phyloP scores from a whole-genome alignment of 2,113 vertebrate genomes.

The Chascanopsetta lugubris region DNA sequence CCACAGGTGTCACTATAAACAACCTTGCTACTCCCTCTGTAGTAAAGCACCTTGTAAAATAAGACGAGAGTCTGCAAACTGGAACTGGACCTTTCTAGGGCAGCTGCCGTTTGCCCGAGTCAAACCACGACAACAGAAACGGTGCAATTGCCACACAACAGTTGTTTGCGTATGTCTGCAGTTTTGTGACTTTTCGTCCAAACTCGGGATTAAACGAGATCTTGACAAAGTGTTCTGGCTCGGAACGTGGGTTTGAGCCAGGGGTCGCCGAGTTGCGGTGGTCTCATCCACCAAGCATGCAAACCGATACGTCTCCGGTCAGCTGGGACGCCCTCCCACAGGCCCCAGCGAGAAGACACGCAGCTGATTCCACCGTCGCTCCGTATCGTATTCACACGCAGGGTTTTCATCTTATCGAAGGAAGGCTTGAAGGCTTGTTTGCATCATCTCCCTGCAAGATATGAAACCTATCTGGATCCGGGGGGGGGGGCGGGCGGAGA shows the following conservation, averaged over 20 bases:
- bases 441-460: background rate
- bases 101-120: background rate
- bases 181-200: constrained; percentile 3
- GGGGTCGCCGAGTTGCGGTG: constrained; percentile 37
- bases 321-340: constrained; percentile 37
- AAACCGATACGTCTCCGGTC: constrained; percentile 46
- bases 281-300: constrained; percentile 68
- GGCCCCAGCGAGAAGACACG: constrained; percentile 16
- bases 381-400: constrained; percentile 8
- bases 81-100: background rate
- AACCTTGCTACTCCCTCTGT: background rate
- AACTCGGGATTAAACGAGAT: constrained; percentile 20
- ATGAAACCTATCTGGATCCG: background rate
- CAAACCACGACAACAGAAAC: constrained; percentile 1
- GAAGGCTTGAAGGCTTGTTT: constrained; percentile 2
- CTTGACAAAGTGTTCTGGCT: constrained; percentile 25
- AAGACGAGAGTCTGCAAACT: background rate
- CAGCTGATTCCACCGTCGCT: constrained; percentile 32
- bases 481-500: too few relatives aligned
- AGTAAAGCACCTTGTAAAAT: background rate
- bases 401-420: background rate
- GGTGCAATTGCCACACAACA: background rate
- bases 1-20: too few relatives aligned
- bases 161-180: background rate
- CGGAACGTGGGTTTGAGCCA: constrained; percentile 48